Conservation (phyloP, 2,113 vertebrate species). For the Leptosomus discolor region DNA sequence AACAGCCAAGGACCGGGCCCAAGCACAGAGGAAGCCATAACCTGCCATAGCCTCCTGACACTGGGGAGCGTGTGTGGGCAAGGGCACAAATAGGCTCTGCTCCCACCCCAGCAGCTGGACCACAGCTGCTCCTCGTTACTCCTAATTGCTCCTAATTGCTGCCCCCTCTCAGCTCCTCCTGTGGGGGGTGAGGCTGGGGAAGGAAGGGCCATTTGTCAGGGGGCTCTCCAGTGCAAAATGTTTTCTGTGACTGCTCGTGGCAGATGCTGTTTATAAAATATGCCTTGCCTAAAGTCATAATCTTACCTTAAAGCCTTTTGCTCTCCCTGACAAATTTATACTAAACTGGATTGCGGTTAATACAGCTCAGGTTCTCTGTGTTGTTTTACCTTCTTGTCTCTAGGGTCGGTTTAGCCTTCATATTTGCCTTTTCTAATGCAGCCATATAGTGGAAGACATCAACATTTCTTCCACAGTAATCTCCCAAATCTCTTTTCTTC, state of each 20-base stretch:
- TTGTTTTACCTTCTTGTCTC: constrained; percentile 12
- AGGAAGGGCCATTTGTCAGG: background rate
- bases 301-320: constrained; percentile 47
- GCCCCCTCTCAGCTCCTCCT: background rate
- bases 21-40: fast-evolving
- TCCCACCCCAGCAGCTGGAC: background rate
- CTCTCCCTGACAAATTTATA: constrained; percentile 27
- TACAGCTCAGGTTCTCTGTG: constrained; percentile 16
- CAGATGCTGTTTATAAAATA: background rate
- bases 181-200: fast-evolving
- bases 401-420: background rate
- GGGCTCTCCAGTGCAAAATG: background rate
- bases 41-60: fast-evolving
- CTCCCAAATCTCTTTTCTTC: background rate
- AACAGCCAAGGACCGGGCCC: background rate
- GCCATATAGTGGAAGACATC: background rate
- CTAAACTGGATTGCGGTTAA: constrained; percentile 40
- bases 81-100: background rate
- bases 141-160: background rate
- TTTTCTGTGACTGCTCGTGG: background rate
- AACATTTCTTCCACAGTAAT: constrained; percentile 16
- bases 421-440: constrained; percentile 13
- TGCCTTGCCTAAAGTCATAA: constrained; percentile 19
- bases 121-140: background rate
- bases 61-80: fast-evolving